Base-by-base conservation (phyloP, 2,888 invertebrate genomes). In the Cerastis rubricosa region DNA sequence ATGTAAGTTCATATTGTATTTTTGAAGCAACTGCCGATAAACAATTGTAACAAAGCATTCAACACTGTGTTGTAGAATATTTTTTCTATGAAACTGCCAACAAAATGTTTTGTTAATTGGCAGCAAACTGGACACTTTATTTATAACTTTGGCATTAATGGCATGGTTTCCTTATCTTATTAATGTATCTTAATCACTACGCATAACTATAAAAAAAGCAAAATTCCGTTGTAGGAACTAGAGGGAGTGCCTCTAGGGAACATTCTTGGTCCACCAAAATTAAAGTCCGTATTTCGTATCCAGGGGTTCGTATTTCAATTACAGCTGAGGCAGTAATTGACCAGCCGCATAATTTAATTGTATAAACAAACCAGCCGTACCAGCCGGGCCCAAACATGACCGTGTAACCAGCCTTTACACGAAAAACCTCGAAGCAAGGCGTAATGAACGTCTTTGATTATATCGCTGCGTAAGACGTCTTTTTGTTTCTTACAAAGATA, bases 281-380 rank as follows among this genome's bases (percentile, higher is more conserved):
- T 74, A 73, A 79, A 49, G 19, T 12, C 66, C 17, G 61, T 71
- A 51, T 81, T 74, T 85, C 75, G 67, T 59, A 77, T 79, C 71
- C 76, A 67, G 45, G 43, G 77, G 69, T 76, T 71, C 80, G 74
- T 73, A 76, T 85, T 86, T 79, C 75, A 70, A 87, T 84, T 88
- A 88, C 83, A 85, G 87, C 89, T 88, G 87, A 90, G 88, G 84
- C 87, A 87, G 89, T 92, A 91, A 93, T 92, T 92, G 89, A 88
- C 76, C 57, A 75, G 71, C 84, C 85, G 80, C 87, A 89, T 85
- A 87, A 84, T 90, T 90, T 90, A 87, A 80, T 84, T 85, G 85
- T 82, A 81, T 87, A 88, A 89, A 89, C 84, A 83, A 73, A 63
- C 72, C 72, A 79, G 61, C 63, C 69, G 71, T 76, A 77, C 74